These are phyloP conservation scores for Sebastolobus alascanus DNA, from an alignment of 2,797 vertebrate species.

Conservation along the genomic window DNA sequence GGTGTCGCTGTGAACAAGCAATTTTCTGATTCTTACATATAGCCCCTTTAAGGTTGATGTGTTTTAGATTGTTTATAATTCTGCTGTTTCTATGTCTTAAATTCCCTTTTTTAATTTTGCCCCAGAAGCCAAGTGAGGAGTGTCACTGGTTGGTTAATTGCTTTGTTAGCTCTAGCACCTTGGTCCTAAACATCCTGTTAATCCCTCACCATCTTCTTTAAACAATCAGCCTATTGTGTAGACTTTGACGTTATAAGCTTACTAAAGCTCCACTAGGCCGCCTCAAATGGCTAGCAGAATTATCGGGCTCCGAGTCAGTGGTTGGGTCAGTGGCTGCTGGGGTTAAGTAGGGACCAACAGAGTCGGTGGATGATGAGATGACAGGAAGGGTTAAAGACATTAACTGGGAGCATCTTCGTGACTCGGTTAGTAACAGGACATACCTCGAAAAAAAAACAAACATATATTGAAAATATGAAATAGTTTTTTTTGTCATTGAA, in stretches of 20 bases:
- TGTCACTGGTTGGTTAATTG: constrained; percentile 14
- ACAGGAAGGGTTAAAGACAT: constrained; percentile 44
- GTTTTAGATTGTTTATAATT: neutral
- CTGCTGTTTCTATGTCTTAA: neutral
- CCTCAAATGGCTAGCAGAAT: constrained; percentile 50
- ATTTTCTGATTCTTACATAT: too few relatives aligned
- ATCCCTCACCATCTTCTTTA: constrained; percentile 59
- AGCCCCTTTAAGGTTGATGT: neutral
- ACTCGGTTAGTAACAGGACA: neutral
- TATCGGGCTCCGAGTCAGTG: constrained; percentile 35
- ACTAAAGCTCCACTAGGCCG: constrained; percentile 43
- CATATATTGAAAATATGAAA: neutral
- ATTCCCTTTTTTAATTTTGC: neutral
- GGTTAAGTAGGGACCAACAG: constrained; percentile 47
- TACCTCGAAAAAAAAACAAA: neutral
- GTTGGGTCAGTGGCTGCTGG: constrained; percentile 23
- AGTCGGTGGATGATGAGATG: constrained; percentile 58
- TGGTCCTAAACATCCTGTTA: constrained; percentile 55
- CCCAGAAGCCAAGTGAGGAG: neutral
- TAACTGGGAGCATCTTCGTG: constrained; percentile 11
- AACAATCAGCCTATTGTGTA: constrained; percentile 64
- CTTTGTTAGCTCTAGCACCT: constrained; percentile 18
- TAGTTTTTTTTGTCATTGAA: neutral
- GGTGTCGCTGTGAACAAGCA: too few relatives aligned
- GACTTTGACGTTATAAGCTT: constrained; percentile 49